Evolutionary conservation across 2,113 vertebrate species (phyloP).

Genomic region (Ailurus styani): DNA sequence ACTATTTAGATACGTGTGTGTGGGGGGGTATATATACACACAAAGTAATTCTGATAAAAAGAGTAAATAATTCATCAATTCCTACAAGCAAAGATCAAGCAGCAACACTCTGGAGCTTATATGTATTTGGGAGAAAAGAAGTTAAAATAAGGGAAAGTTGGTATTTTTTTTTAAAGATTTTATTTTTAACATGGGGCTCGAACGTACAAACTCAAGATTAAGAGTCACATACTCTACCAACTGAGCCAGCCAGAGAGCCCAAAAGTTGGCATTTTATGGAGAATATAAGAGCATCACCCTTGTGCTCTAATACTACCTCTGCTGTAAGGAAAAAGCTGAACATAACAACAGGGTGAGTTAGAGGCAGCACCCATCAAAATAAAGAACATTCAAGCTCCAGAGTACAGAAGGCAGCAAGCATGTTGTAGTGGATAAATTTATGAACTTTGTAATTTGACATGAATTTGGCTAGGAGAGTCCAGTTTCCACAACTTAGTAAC

Average conservation of each 20-base stretch:
- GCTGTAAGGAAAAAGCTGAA: conserved; percentile 1
- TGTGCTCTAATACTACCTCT: neutral
- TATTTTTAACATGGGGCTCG: neutral
- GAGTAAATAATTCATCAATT: neutral
- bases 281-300: neutral
- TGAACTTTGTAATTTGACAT: neutral
- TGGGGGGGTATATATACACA: neutral
- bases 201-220: neutral
- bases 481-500: neutral
- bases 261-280: neutral
- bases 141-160: conserved; percentile 9
- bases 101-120: neutral
- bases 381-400: neutral
- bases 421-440: neutral
- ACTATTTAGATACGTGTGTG: neutral
- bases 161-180: neutral
- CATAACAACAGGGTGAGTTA: neutral
- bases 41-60: neutral
- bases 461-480: neutral
- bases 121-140: neutral
- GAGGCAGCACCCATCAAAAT: neutral
- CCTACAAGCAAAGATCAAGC: neutral
- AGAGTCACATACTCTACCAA: neutral
- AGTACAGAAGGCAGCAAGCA: neutral
- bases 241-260: neutral